phyloP scores from a whole-genome alignment of 2,797 vertebrate species.

The Mormyrops attenuatus region DNA sequence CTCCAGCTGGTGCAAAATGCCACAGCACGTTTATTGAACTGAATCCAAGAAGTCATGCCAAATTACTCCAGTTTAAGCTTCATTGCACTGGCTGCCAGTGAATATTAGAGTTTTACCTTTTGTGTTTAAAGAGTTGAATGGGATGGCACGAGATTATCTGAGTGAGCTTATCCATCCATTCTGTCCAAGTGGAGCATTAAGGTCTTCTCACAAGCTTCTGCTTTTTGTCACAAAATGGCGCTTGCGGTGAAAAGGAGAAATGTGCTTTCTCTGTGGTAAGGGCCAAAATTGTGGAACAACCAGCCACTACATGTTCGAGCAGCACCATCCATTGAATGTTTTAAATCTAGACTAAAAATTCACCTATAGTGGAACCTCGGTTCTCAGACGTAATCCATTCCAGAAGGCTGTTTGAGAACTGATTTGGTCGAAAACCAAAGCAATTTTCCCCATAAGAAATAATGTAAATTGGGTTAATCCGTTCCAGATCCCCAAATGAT shows the following conservation, averaged over 20 bases:
- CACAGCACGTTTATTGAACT: neutral
- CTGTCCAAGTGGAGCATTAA: neutral
- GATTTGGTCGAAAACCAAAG: neutral
- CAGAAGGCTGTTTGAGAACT: neutral
- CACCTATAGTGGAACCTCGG: neutral
- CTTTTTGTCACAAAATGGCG: neutral
- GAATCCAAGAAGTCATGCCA: neutral
- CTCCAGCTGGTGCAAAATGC: neutral
- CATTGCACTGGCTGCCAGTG: neutral
- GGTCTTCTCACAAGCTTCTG: neutral
- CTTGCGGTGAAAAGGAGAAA: neutral
- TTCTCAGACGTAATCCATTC: neutral
- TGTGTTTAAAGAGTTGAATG: neutral
- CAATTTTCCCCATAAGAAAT: neutral
- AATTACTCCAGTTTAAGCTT: neutral
- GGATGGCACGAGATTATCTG: neutral
- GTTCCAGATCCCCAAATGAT: neutral
- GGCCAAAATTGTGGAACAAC: neutral
- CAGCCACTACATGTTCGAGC: neutral
- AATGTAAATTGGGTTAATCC: neutral
- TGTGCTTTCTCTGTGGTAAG: neutral
- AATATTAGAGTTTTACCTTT: neutral
- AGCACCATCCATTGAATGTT: neutral
- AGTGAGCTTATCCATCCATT: neutral
- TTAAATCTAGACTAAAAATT: neutral